A percentile compares a stretch with the other conserved stretches of the same genome.
Evolutionary conservation across 2,888 invertebrate genomes (phyloP).

Genomic region (Limenitis camilla): DNA sequence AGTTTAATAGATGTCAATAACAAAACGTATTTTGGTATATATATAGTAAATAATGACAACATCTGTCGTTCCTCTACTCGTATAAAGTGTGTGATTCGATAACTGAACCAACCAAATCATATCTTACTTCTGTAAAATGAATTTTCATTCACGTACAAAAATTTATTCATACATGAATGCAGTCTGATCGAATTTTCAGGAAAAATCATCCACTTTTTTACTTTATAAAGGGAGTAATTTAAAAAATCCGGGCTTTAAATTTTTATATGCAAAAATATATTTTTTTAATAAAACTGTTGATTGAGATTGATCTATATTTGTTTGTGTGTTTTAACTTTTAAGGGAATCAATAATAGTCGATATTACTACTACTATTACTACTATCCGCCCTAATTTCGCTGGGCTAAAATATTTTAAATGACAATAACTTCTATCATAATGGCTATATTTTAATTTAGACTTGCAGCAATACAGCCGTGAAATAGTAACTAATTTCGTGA

Average conservation of each 20-base stretch:
- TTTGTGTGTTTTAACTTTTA: too few species aligned
- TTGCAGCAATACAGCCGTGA: too few species aligned
- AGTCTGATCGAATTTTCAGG: slow-evolving; percentile 20
- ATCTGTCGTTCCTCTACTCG: slow-evolving; percentile 5
- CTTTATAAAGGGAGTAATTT: slow-evolving; percentile 14
- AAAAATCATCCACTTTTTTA: slow-evolving; percentile 17
- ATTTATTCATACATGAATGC: slow-evolving; percentile 22
- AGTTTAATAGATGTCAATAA: too few species aligned
- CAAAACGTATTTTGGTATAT: neutral
- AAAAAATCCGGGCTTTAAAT: slow-evolving; percentile 12
- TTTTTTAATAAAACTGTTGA: slow-evolving; percentile 26
- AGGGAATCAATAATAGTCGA: too few species aligned
- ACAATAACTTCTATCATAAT: too few species aligned
- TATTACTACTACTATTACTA: too few species aligned
- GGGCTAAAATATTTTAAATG: too few species aligned
- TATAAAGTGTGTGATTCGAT: slow-evolving; percentile 16
- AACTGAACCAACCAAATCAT: slow-evolving; percentile 14
- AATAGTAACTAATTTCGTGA: too few species aligned
- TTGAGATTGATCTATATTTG: too few species aligned
- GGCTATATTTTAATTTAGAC: too few species aligned
- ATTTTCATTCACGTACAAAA: slow-evolving; percentile 20
- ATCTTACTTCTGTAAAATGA: slow-evolving; percentile 21
- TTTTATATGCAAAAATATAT: slow-evolving; percentile 7
- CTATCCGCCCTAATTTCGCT: too few species aligned
- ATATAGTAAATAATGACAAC: neutral